Percentiles rank a stretch among this genome's conserved stretches.
phyloP scores from a whole-genome alignment of 1,140 invertebrate species.

The Drosophila repletoides region DNA sequence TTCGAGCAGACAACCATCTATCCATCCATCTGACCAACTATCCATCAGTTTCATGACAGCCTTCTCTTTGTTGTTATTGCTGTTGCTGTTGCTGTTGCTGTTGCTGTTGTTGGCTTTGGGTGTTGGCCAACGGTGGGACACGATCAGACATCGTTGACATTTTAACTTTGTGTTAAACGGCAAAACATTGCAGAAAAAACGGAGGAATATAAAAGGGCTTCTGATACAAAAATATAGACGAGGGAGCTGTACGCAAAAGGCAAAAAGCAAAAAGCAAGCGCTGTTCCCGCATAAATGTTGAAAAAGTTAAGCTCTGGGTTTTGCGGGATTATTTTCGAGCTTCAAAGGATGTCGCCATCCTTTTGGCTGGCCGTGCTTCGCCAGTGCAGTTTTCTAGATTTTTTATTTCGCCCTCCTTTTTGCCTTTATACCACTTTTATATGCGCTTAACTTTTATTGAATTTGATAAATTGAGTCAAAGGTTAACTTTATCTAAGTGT shows the following conservation, averaged over 20 bases:
- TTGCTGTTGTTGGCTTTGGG: slow-evolving; percentile 22
- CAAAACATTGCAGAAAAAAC: slow-evolving; percentile 49
- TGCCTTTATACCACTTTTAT: slow-evolving; percentile 5
- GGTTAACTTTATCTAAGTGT: slow-evolving; percentile 57
- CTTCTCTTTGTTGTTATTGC: slow-evolving; percentile 29
- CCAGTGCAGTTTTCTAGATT: slow-evolving; percentile 29
- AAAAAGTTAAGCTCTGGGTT: slow-evolving; percentile 76
- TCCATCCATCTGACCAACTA: slow-evolving; percentile 28
- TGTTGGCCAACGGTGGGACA: slow-evolving; percentile 25
- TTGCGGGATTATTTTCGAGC: slow-evolving; percentile 74
- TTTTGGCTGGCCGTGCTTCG: slow-evolving; percentile 41
- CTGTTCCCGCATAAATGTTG: slow-evolving; percentile 54
- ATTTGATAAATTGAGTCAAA: slow-evolving; percentile 68
- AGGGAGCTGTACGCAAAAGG: too few species aligned
- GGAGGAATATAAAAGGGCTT: slow-evolving; percentile 21
- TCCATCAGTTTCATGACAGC: slow-evolving; percentile 55
- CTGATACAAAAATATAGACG: slow-evolving; percentile 4
- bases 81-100: slow-evolving; percentile 30
- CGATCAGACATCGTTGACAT: slow-evolving; percentile 75
- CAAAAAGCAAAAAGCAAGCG: slow-evolving; percentile 19
- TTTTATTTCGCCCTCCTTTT: slow-evolving; percentile 20
- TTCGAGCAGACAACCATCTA: slow-evolving; percentile 3
- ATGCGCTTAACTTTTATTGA: slow-evolving; percentile 49
- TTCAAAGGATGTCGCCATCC: slow-evolving; percentile 69
- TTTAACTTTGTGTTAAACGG: slow-evolving; percentile 74